Conservation (phyloP, 1,140 invertebrate genomes). For the Brachionus rubens region DNA sequence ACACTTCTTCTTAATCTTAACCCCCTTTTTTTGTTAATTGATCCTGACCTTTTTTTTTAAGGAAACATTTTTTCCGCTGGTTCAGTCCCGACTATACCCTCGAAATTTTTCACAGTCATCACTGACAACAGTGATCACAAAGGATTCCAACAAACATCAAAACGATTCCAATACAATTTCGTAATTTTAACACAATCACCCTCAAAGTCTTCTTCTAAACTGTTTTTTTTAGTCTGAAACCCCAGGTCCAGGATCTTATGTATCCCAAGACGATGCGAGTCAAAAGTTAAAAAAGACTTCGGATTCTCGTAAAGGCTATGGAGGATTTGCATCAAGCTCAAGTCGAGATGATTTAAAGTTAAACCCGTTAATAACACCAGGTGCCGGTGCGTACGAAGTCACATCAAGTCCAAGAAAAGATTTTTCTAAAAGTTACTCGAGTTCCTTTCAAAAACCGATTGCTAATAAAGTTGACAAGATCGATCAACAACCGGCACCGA, state of each 20-base stretch:
- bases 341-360: constrained; percentile 6
- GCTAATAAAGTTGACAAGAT: constrained; percentile 4
- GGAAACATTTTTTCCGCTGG: constrained; percentile 5
- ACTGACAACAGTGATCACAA: neutral
- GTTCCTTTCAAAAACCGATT: constrained; percentile 42
- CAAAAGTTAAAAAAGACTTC: constrained; percentile 43
- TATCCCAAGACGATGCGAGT: neutral
- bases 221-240: constrained; percentile 1
- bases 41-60: neutral
- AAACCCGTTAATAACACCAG: constrained; percentile 24
- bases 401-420: neutral
- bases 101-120: constrained; percentile 17
- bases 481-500: neutral
- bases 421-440: constrained; percentile 19
- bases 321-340: constrained; percentile 43
- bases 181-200: no score
- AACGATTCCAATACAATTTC: constrained; percentile 34
- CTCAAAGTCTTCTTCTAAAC: neutral
- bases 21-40: neutral
- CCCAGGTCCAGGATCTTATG: constrained; percentile 39
- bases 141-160: constrained; percentile 39
- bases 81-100: constrained; percentile 41
- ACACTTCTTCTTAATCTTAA: neutral
- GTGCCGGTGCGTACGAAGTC: constrained; percentile 3
- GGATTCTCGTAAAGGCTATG: constrained; percentile 30